These are phyloP conservation scores for Drosophila erecta DNA, from an alignment of 1,140 invertebrate genomes.

Conservation along the genomic window DNA sequence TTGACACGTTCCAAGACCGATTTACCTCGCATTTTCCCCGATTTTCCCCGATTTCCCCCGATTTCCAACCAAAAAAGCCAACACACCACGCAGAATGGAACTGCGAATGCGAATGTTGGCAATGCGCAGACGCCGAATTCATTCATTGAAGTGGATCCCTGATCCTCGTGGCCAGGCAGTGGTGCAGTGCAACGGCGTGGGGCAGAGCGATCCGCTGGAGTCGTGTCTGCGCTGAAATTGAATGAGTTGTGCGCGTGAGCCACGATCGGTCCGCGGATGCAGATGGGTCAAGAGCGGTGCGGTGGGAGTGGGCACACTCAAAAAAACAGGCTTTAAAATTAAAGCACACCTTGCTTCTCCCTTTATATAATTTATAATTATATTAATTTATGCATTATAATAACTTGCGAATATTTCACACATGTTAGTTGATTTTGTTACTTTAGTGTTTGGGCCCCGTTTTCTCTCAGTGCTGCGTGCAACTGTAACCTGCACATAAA, in stretches of 20 bases:
- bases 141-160: conserved; percentile 46
- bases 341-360: too few species aligned
- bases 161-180: conserved; percentile 6
- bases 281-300: conserved; percentile 21
- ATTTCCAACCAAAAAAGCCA: conserved; percentile 37
- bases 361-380: too few species aligned
- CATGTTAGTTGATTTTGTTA: too few species aligned
- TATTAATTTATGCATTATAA: too few species aligned
- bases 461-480: conserved; percentile 1
- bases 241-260: conserved; percentile 82
- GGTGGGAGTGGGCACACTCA: background rate
- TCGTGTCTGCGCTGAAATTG: conserved; percentile 77
- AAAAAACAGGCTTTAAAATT: background rate
- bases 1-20: conserved; percentile 74
- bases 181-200: background rate
- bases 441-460: background rate
- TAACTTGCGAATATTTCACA: too few species aligned
- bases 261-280: conserved; percentile 57
- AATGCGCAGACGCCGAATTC: conserved; percentile 34
- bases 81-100: conserved; percentile 42
- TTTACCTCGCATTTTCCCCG: conserved; percentile 17
- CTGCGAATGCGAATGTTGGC: conserved; percentile 49
- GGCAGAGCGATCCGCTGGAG: conserved; percentile 31
- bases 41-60: background rate
- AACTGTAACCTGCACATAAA: conserved; percentile 32